Evolutionary conservation across 2,797 vertebrate genomes (phyloP).

Genomic region (Macropus fuliginosus): DNA sequence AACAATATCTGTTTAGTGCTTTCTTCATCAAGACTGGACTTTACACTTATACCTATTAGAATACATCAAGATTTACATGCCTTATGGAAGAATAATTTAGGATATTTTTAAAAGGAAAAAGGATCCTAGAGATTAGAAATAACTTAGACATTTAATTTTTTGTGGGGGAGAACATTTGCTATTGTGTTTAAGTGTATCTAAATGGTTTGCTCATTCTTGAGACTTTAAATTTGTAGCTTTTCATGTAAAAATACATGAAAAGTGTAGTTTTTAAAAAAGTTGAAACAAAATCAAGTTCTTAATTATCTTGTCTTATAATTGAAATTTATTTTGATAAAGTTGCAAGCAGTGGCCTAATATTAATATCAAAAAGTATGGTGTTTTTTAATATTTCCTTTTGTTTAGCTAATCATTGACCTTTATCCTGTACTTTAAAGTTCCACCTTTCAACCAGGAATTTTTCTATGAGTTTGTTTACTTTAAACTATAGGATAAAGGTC

Average conservation of each 20-base stretch:
- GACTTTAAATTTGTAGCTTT: constrained; percentile 64
- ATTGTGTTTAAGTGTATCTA: constrained; percentile 34
- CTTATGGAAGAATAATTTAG: background rate
- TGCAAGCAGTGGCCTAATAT: constrained; percentile 69
- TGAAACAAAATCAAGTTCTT: constrained; percentile 74
- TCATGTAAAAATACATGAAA: constrained; percentile 75
- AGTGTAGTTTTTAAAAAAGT: constrained; percentile 63
- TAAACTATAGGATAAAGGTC: too few species aligned
- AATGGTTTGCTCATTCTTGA: constrained; percentile 56
- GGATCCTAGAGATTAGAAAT: constrained; percentile 53
- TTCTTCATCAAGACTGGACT: constrained; percentile 95
- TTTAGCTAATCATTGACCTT: constrained; percentile 78
- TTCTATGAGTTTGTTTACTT: constrained; percentile 79
- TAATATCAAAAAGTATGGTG: constrained; percentile 39
- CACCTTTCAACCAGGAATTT: constrained; percentile 77
- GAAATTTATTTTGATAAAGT: constrained; percentile 72
- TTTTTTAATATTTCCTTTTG: constrained; percentile 68
- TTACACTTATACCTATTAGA: constrained; percentile 90
- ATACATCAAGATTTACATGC: constrained; percentile 1
- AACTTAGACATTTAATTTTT: constrained; percentile 57
- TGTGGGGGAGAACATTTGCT: constrained; percentile 64
- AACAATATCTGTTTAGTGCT: constrained; percentile 91
- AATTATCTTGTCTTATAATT: constrained; percentile 67
- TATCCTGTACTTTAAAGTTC: constrained; percentile 60
- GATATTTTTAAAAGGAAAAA: constrained; percentile 22